Percentiles rank a stretch among this genome's conserved stretches.
Evolutionary conservation across 1,140 invertebrate species (phyloP).

Genomic region (Macrosteles quadrilineatus): DNA sequence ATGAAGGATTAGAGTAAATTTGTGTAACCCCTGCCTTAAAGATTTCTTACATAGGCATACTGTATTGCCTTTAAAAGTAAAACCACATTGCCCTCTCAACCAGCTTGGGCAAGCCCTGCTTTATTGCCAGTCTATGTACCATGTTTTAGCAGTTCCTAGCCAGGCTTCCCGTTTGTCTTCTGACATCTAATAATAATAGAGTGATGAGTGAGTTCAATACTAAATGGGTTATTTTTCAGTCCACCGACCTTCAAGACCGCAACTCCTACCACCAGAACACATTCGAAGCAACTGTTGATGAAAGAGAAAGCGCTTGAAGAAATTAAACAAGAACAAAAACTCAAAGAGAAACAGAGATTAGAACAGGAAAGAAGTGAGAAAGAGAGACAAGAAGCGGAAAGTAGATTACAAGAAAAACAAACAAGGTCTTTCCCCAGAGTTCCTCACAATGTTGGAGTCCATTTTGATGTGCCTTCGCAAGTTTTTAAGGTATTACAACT

Average conservation of each 20-base stretch:
- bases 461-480: conserved; percentile 71
- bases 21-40: no score
- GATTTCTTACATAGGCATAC: no score
- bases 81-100: no score
- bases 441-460: conserved; percentile 56
- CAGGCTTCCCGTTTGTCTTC: no score
- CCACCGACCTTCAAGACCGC: conserved; percentile 78
- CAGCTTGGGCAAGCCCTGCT: no score
- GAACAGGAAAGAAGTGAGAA: conserved; percentile 62
- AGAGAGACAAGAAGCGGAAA: conserved; percentile 56
- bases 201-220: no score
- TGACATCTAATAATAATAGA: no score
- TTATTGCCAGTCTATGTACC: no score
- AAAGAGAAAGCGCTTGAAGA: conserved; percentile 74
- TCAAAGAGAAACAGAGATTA: background rate
- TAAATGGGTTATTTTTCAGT: no score
- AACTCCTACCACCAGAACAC: conserved; percentile 77
- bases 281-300: conserved; percentile 84
- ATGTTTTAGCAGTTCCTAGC: no score
- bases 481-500: conserved; percentile 75
- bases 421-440: conserved; percentile 55
- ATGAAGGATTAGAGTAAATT: no score
- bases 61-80: no score
- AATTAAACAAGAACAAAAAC: conserved; percentile 55
- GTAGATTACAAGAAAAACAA: background rate